Evolutionary conservation across 2,888 invertebrate genomes (phyloP).

Genomic region (Helicoverpa assulta): DNA sequence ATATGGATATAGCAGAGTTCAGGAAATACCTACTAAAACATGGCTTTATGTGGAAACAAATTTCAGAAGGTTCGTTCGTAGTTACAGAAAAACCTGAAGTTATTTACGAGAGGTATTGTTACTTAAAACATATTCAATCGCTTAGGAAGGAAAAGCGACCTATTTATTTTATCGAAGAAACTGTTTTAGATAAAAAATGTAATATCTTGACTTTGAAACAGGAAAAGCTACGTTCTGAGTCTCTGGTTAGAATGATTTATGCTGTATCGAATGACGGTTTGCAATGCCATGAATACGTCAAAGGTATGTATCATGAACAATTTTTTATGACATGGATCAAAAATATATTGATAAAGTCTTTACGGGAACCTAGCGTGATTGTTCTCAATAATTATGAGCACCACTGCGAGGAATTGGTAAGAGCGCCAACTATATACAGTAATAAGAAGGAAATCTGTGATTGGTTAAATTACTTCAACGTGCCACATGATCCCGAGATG

Average conservation of each 20-base stretch:
- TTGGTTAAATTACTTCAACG: slow-evolving; percentile 65
- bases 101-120: slow-evolving; percentile 68
- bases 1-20: slow-evolving; percentile 67
- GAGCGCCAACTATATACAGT: slow-evolving; percentile 54
- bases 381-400: slow-evolving; percentile 45
- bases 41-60: slow-evolving; percentile 69
- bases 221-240: background rate
- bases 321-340: slow-evolving; percentile 30
- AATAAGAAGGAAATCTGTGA: slow-evolving; percentile 55
- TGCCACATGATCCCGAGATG: slow-evolving; percentile 60
- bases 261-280: slow-evolving; percentile 23
- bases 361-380: slow-evolving; percentile 29
- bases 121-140: slow-evolving; percentile 63
- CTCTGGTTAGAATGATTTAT: slow-evolving; percentile 21
- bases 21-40: slow-evolving; percentile 66
- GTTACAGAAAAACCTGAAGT: slow-evolving; percentile 71
- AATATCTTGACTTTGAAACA: slow-evolving; percentile 15
- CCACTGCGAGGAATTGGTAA: slow-evolving; percentile 31
- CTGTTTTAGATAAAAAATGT: slow-evolving; percentile 30
- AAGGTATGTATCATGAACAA: background rate
- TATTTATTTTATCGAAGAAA: slow-evolving; percentile 66
- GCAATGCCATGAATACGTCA: slow-evolving; percentile 5
- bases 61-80: slow-evolving; percentile 40
- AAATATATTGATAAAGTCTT: background rate
- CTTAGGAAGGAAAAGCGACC: slow-evolving; percentile 41